Base-by-base conservation (phyloP, 2,888 invertebrate genomes). In the Drosophila vallismaia region DNA sequence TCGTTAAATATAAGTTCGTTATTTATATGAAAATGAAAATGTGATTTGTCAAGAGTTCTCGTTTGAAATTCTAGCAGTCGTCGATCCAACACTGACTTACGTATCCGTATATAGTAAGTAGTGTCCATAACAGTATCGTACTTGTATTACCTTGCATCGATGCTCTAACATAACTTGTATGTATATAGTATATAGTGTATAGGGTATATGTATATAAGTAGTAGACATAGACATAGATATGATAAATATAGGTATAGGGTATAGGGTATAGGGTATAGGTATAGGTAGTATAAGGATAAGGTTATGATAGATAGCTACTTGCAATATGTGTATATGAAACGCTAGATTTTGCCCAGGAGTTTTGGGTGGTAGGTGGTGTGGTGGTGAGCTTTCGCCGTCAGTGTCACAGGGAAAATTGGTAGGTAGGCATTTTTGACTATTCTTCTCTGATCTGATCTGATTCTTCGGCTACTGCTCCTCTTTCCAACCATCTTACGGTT, bases 11-110 rank as follows among this genome's bases (percentile, higher is more conserved):
- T 19, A 19, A 19, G 70, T 74, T 67, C 33, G 51, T 54, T 82
- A 88, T 88, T 75, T 86, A 88, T n/a, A n/a, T n/a, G n/a, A n/a
- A n/a, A n/a, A n/a, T 88, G 83, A 83, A 88, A 83, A 84, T 86
- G 88, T 86, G 88, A 86, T 86, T 86, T 86, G 86, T 86, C 86
- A 88, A 88, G 79, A 87, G 87, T 84, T 89, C 74, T 87, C 76
- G 73, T 76, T 74, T 86, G 88, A 89, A 88, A 89, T 88, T 89
- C 87, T 87, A 87, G 88, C 86, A 86, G 86, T 86, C 86, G 82
- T 85, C 82, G 88, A 79, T 87, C 44, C 63, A 59, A 79, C 77
- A 77, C 70, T 51, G 56, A 59, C 19, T 19, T 19, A 19, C 19
- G 19, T 19, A 19, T 19, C 19, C 53, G 40, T 51, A 45, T 60